These are phyloP conservation scores for Syngnathus acus DNA, from an alignment of 2,797 vertebrate genomes.

Conservation along the genomic window DNA sequence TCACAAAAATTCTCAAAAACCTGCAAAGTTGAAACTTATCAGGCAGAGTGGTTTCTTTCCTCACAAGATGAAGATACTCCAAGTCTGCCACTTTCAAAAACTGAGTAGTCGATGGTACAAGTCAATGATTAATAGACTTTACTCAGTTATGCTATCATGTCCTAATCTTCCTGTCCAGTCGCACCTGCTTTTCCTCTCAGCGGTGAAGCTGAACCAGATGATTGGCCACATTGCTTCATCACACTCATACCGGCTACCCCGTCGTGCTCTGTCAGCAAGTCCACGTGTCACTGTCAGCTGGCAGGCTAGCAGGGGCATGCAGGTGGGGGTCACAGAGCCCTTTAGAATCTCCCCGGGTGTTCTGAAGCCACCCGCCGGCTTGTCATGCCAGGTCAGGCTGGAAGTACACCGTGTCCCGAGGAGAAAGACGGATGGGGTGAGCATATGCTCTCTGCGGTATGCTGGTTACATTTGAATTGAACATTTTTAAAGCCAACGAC, in stretches of 20 bases:
- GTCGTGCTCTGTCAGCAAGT: conserved; percentile 38
- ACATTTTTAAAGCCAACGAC: conserved; percentile 18
- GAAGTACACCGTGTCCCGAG: conserved; percentile 30
- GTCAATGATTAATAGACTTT: conserved; percentile 35
- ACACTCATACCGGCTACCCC: conserved; percentile 13
- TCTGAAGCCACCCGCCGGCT: conserved; percentile 27
- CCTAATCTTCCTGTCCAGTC: conserved; percentile 20
- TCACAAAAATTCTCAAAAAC: not conserved
- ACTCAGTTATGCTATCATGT: conserved; percentile 29
- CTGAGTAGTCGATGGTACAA: conserved; percentile 23
- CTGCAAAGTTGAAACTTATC: conserved; percentile 13
- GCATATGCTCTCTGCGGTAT: conserved; percentile 51
- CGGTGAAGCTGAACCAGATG: conserved; percentile 32
- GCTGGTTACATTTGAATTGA: conserved; percentile 51
- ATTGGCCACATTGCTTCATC: conserved; percentile 21
- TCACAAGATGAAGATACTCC: conserved; percentile 29
- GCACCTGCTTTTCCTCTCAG: conserved; percentile 24
- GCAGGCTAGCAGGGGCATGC: conserved; percentile 19
- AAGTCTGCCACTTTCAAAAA: conserved; percentile 25
- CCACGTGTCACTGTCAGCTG: conserved; percentile 54
- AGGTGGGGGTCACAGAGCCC: conserved; percentile 28
- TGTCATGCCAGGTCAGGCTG: conserved; percentile 26
- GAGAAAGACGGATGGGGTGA: conserved; percentile 26
- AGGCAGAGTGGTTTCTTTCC: conserved; percentile 19
- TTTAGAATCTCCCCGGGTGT: conserved; percentile 49